Evolutionary conservation across 2,888 invertebrate species (phyloP).

Genomic region (Endotricha flammealis): DNA sequence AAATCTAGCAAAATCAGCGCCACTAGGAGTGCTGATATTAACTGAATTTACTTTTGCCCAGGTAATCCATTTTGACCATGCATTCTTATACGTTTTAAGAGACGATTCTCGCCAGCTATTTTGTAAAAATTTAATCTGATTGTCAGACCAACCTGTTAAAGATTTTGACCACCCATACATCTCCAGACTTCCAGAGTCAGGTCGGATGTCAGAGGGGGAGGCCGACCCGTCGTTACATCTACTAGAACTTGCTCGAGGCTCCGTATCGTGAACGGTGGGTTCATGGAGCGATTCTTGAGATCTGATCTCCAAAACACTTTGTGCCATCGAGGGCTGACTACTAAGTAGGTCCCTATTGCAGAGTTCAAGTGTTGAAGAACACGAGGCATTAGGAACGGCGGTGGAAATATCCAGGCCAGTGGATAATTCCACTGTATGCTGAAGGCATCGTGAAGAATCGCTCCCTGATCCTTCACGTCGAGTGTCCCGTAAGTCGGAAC

Average conservation of each 20-base stretch:
- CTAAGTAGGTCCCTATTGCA: too few relatives aligned
- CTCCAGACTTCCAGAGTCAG: conserved; percentile 18
- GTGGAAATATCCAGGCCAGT: too few relatives aligned
- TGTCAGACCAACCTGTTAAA: conserved; percentile 10
- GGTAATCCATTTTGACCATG: conserved; percentile 8
- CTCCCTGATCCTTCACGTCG: too few relatives aligned
- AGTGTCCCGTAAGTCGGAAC: too few relatives aligned
- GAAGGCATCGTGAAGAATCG: too few relatives aligned
- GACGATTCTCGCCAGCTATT: neutral
- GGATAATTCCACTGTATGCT: too few relatives aligned
- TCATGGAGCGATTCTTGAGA: too few relatives aligned
- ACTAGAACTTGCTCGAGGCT: conserved; percentile 9
- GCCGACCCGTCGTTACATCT: conserved; percentile 13
- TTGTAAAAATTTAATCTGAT: conserved; percentile 10
- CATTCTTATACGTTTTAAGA: neutral
- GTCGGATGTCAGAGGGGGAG: conserved; percentile 13
- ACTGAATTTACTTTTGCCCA: conserved; percentile 6
- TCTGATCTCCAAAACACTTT: too few relatives aligned
- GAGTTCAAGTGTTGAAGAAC: too few relatives aligned
- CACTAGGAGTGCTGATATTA: conserved; percentile 1
- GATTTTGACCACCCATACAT: conserved; percentile 16
- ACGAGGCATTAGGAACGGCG: too few relatives aligned
- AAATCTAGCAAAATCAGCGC: conserved; percentile 12
- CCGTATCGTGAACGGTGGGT: conserved; percentile 12
- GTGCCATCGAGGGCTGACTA: too few relatives aligned